phyloP scores from a whole-genome alignment of 2,888 invertebrate species.

The Drosophila lacicola region DNA sequence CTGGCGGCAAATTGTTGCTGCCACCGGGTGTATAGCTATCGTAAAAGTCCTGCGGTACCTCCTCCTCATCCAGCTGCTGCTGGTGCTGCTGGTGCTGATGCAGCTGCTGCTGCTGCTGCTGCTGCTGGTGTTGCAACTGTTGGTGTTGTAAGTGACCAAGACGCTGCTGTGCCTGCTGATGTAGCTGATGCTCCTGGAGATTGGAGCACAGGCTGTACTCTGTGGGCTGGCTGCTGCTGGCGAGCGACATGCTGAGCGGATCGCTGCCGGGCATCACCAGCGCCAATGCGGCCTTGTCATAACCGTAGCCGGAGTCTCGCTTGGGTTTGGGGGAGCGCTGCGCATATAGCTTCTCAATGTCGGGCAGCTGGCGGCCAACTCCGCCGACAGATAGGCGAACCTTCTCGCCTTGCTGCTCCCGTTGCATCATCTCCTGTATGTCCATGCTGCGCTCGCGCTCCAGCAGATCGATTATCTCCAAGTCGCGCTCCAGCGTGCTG shows the following conservation, averaged over 20 bases:
- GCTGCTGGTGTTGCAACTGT: slow-evolving; percentile 12
- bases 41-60: slow-evolving; percentile 80
- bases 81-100: slow-evolving; percentile 8
- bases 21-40: slow-evolving; percentile 80
- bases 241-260: slow-evolving; percentile 63
- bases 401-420: slow-evolving; percentile 80
- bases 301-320: slow-evolving; percentile 70
- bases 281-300: slow-evolving; percentile 60
- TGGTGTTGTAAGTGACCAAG: slow-evolving; percentile 1
- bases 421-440: slow-evolving; percentile 83
- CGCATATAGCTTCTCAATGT: slow-evolving; percentile 83
- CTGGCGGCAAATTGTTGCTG: slow-evolving; percentile 56
- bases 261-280: slow-evolving; percentile 71
- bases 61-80: slow-evolving; percentile 64
- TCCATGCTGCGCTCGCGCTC: slow-evolving; percentile 85
- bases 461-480: slow-evolving; percentile 84
- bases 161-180: slow-evolving; percentile 20
- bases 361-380: slow-evolving; percentile 82
- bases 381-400: slow-evolving; percentile 61
- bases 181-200: slow-evolving; percentile 61
- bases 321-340: slow-evolving; percentile 82
- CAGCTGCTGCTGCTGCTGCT: slow-evolving; percentile 2
- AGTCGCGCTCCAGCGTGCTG: slow-evolving; percentile 84
- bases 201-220: slow-evolving; percentile 78
- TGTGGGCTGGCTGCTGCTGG: slow-evolving; percentile 56